A percentile compares a stretch with the other conserved stretches of the same genome.
These are phyloP conservation scores for Galleria mellonella DNA, from an alignment of 1,140 invertebrate genomes.

Conservation along the genomic window DNA sequence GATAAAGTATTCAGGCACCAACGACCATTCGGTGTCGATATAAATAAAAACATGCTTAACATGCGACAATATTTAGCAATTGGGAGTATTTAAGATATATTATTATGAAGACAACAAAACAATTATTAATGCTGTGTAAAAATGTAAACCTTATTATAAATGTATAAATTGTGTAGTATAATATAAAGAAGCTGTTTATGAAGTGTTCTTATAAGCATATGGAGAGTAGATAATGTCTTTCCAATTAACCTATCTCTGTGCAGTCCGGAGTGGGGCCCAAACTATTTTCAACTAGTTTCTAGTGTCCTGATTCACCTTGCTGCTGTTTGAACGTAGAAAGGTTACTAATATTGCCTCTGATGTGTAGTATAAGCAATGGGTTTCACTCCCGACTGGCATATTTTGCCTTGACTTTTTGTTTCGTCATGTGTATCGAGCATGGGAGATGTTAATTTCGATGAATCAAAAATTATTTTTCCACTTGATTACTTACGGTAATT, in stretches of 20 bases:
- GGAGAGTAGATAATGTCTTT: constrained; percentile 38
- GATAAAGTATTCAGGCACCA: constrained; percentile 41
- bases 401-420: constrained; percentile 56
- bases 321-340: constrained; percentile 18
- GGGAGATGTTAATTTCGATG: constrained; percentile 58
- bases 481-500: constrained; percentile 57
- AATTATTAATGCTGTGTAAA: constrained; percentile 72
- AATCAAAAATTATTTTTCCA: constrained; percentile 72
- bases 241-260: constrained; percentile 13
- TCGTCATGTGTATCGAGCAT: constrained; percentile 44
- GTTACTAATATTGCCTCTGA: constrained; percentile 15
- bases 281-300: constrained; percentile 11
- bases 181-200: constrained; percentile 68
- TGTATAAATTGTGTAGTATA: constrained; percentile 73
- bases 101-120: constrained; percentile 65
- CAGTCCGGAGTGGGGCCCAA: constrained; percentile 12
- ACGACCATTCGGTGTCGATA: constrained; percentile 41
- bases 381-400: constrained; percentile 11
- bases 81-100: constrained; percentile 66
- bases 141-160: constrained; percentile 71
- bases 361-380: constrained; percentile 12
- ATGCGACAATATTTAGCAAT: constrained; percentile 72
- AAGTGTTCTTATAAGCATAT: constrained; percentile 69
- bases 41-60: constrained; percentile 53
- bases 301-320: constrained; percentile 13